Base-by-base conservation (phyloP, 2,888 invertebrate genomes). In the Chamaedrilus cognettii region DNA sequence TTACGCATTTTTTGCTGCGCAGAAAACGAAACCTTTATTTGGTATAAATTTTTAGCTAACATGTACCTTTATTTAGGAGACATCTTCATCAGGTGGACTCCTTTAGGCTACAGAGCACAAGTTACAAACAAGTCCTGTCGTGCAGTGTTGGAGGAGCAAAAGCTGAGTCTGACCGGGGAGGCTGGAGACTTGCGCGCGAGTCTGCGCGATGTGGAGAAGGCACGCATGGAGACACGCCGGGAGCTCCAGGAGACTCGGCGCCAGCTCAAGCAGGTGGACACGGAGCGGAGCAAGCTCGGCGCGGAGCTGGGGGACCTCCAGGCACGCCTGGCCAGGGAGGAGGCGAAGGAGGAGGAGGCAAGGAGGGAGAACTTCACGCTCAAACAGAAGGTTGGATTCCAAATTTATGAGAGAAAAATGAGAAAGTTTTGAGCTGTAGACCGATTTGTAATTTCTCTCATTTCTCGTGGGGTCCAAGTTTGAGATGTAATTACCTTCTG, bases 71-170 rank as follows among this genome's bases (percentile, higher is more conserved):
- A 35, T 61, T 11, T 23, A 15, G n/a, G n/a, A n/a, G n/a, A n/a
- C n/a, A n/a, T n/a, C n/a, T n/a, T n/a, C n/a, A n/a, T n/a, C n/a
- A n/a, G n/a, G n/a, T n/a, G n/a, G n/a, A n/a, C n/a, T n/a, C n/a
- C n/a, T n/a, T n/a, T n/a, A n/a, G n/a, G n/a, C n/a, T n/a, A n/a
- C n/a, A n/a, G n/a, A n/a, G n/a, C n/a, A n/a, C n/a, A n/a, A n/a
- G n/a, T n/a, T n/a, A 59, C 15, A 32, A 5, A n/a, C n/a, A n/a
- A n/a, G n/a, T n/a, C n/a, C n/a, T n/a, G n/a, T n/a, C 49, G 60
- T 88, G 89, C 74, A 90, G 91, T 90, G 79, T 70, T 94, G 74
- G 94, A 94, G 84, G 94, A 95, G 75, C 87, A 88, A 70, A 91
- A 91, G 78, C 87, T 89, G 19, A 86, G 88, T 0, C 81, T 92